Base-by-base conservation (phyloP, 2,888 invertebrate species). In the Allolobophora icterica region DNA sequence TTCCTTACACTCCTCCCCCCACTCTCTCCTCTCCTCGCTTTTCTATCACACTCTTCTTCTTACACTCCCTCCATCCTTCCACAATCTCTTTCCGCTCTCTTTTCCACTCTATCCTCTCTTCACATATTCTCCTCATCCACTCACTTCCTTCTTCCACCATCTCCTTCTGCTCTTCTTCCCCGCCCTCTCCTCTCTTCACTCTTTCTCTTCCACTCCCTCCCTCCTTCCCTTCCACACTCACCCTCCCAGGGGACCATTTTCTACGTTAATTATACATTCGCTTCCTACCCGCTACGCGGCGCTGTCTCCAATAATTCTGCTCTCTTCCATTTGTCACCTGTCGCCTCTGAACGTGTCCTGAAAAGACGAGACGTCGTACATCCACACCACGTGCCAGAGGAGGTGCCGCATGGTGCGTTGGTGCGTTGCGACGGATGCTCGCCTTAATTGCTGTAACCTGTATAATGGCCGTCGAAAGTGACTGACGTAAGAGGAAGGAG, bases 401-500 rank as follows among this genome's bases (percentile, higher is more conserved):
- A 71, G 71, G 71, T 71, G n/a, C 71, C 71, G 71, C 71, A 71
- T 11, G 71, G 30, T 71, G 71, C 71, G n/a, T 30, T 11, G 71
- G n/a, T 71, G 71, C 71, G 71, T 71, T 71, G 71, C 71, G 11
- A 71, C 71, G 71, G 71, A n/a, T 71, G 71, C 71, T 71, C n/a
- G 71, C 71, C 71, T 71, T n/a, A 71, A 71, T 71, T 71, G 71
- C 71, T 71, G 30, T n/a, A 17, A 71, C 30, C 71, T n/a, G 90
- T 15, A 90, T 71, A 42, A 42, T 89, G 30, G 33, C 33, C 19
- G 89, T 17, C 24, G 89, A 40, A 6, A 34, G n/a, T 42, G 89
- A 89, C 17, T 5, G 38, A 11, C 42, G 45, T 34, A 30, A 89
- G 24, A 38, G 30, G n/a, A 89, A 24, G 34, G 13, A 45, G 89